Evolutionary conservation across 2,888 invertebrate species (phyloP).

Genomic region (Caenorhabditis sp.): DNA sequence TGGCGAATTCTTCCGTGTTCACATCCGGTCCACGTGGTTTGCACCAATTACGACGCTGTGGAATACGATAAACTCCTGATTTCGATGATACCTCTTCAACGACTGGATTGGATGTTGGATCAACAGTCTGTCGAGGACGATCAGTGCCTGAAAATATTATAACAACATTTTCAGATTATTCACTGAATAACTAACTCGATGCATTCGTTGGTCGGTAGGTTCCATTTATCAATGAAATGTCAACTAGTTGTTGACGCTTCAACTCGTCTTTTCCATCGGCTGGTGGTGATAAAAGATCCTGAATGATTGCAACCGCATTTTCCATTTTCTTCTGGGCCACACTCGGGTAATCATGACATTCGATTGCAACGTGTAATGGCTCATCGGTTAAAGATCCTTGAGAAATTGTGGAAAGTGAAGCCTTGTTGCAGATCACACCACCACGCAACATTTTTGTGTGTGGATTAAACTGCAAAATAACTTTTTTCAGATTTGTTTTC

Average conservation of each 20-base stretch:
- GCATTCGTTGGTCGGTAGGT: conserved; percentile 28
- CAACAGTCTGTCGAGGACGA: conserved; percentile 6
- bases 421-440: conserved; percentile 7
- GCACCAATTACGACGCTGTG: conserved; percentile 34
- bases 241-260: conserved; percentile 40
- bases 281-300: conserved; percentile 34
- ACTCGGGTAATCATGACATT: conserved; percentile 14
- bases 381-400: conserved; percentile 31
- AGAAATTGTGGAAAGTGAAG: conserved; percentile 27
- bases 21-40: conserved; percentile 32
- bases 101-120: conserved; percentile 29
- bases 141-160: background rate
- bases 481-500: background rate
- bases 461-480: conserved; percentile 26
- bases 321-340: conserved; percentile 17
- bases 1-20: conserved; percentile 21
- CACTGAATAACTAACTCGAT: background rate
- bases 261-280: conserved; percentile 40
- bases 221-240: conserved; percentile 40
- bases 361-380: conserved; percentile 38
- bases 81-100: background rate
- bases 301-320: conserved; percentile 22
- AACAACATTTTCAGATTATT: background rate
- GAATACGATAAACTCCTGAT: conserved; percentile 13
- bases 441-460: conserved; percentile 12